Conservation (phyloP, 2,113 vertebrate species). For the Zootoca vivipara region DNA sequence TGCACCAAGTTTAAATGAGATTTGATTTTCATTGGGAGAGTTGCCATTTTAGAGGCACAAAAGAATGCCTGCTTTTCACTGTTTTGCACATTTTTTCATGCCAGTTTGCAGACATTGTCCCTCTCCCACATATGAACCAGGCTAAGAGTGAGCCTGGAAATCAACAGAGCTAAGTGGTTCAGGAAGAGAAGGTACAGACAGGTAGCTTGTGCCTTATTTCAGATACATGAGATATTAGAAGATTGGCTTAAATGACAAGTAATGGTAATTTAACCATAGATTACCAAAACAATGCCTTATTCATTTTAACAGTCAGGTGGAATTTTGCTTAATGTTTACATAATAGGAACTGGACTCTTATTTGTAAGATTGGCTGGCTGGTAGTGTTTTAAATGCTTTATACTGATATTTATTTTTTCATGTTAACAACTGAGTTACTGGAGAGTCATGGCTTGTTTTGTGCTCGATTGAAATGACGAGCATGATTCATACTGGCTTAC, state of each 20-base stretch:
- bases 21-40: too few relatives aligned
- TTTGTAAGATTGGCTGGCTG: background rate
- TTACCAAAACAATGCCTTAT: background rate
- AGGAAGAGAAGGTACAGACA: background rate
- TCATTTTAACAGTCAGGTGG: background rate
- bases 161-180: background rate
- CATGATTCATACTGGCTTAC: background rate
- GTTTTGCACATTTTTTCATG: too few relatives aligned
- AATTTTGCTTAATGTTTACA: background rate
- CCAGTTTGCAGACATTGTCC: too few relatives aligned
- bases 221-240: background rate
- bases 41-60: too few relatives aligned
- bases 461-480: background rate
- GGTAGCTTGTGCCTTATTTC: background rate
- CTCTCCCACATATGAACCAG: too few relatives aligned
- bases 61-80: too few relatives aligned
- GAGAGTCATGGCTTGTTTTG: background rate
- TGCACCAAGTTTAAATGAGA: too few relatives aligned
- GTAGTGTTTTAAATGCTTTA: background rate
- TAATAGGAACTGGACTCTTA: background rate
- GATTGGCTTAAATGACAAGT: background rate
- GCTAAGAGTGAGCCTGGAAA: background rate
- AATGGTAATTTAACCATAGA: background rate
- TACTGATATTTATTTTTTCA: background rate
- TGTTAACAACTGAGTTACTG: background rate